These are phyloP conservation scores for Panulirus ornatus DNA, from an alignment of 1,140 invertebrate genomes.

Conservation along the genomic window DNA sequence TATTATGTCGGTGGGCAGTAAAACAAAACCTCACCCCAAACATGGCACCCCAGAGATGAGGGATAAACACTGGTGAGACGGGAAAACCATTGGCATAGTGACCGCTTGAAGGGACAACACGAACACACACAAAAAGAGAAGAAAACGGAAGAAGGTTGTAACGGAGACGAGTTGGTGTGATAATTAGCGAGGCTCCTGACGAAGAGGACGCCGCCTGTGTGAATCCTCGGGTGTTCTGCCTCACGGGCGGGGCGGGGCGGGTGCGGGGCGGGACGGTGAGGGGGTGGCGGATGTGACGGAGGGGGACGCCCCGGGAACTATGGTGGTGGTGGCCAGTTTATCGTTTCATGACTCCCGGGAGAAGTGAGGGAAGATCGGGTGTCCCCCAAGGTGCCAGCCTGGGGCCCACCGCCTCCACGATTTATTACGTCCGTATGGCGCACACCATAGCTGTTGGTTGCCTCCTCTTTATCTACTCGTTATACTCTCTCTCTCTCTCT, in stretches of 20 bases:
- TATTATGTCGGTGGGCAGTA: too few relatives aligned
- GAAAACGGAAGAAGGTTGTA: neutral
- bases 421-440: neutral
- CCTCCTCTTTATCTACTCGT: neutral
- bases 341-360: slow-evolving; percentile 40
- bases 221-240: too few relatives aligned
- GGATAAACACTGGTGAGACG: neutral
- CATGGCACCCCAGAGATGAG: neutral
- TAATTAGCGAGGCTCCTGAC: neutral
- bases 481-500: neutral
- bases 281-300: neutral
- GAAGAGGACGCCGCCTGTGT: too few relatives aligned
- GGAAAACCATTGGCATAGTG: neutral
- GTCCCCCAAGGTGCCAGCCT: slow-evolving; percentile 13
- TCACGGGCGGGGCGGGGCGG: neutral
- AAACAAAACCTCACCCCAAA: too few relatives aligned
- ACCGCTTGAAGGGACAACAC: neutral
- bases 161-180: neutral
- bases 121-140: neutral
- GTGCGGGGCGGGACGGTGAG: neutral
- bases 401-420: neutral
- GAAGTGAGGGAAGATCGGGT: neutral
- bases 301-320: neutral
- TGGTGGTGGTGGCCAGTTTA: slow-evolving; percentile 14
- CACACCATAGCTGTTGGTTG: neutral